Evolutionary conservation across 2,888 invertebrate species (phyloP).

Genomic region (Oeneis ivallda): DNA sequence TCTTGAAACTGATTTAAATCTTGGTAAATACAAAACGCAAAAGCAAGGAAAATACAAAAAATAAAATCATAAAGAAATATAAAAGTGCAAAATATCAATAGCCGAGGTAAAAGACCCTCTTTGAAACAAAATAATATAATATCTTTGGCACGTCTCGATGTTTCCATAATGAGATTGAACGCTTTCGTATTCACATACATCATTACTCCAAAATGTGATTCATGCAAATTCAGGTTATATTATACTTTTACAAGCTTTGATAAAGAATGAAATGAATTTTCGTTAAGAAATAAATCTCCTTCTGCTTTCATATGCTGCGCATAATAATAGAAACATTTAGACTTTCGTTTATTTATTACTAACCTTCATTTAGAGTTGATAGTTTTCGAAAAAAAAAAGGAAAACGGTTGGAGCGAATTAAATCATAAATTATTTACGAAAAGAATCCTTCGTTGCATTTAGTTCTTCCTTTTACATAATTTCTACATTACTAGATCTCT

Average conservation of each 20-base stretch:
- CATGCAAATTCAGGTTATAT: constrained; percentile 2
- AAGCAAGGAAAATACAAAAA: background rate
- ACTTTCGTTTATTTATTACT: too few relatives aligned
- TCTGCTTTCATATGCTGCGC: background rate
- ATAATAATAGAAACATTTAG: background rate
- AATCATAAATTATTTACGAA: too few relatives aligned
- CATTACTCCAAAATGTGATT: constrained; percentile 2
- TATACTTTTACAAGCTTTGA: constrained; percentile 1
- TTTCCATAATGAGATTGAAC: constrained; percentile 23
- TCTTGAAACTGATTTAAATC: too few relatives aligned
- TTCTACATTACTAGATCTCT: too few relatives aligned
- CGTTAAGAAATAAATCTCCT: background rate
- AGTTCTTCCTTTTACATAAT: too few relatives aligned
- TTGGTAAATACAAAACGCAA: too few relatives aligned
- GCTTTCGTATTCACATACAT: constrained; percentile 13
- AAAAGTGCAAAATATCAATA: background rate
- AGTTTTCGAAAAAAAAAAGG: too few relatives aligned
- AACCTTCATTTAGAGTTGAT: too few relatives aligned
- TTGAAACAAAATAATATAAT: constrained; percentile 17
- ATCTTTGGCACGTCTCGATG: constrained; percentile 15
- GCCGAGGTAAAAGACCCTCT: background rate
- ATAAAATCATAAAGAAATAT: background rate
- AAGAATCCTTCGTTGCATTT: too few relatives aligned
- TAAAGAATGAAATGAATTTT: background rate
- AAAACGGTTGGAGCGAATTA: too few relatives aligned